These are phyloP conservation scores for Xylocampa areola DNA, from an alignment of 2,888 invertebrate species.

Conservation along the genomic window DNA sequence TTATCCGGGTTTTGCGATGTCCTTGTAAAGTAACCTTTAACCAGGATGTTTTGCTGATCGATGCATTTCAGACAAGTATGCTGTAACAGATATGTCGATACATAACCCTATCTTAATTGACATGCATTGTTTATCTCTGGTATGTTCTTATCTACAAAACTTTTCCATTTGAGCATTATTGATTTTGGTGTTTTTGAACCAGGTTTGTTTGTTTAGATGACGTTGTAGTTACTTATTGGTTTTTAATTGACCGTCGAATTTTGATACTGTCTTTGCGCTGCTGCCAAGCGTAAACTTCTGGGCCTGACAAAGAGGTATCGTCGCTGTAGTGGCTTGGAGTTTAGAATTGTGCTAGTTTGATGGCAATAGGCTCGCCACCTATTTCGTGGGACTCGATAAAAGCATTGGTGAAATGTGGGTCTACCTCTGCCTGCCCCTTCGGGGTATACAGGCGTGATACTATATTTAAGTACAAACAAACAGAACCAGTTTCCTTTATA, in stretches of 20 bases:
- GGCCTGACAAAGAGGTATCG: too few relatives aligned
- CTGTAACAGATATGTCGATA: background rate
- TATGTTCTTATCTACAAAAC: constrained; percentile 28
- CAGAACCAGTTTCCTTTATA: constrained; percentile 44
- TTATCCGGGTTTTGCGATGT: background rate
- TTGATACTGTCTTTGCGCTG: constrained; percentile 2
- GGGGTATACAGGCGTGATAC: too few relatives aligned
- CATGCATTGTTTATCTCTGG: constrained; percentile 21
- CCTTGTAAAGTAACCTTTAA: background rate
- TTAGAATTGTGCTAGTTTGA: too few relatives aligned
- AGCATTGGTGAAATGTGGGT: too few relatives aligned
- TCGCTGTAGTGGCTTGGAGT: too few relatives aligned
- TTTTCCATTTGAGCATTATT: constrained; percentile 35
- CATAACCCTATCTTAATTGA: constrained; percentile 24
- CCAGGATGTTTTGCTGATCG: constrained; percentile 4
- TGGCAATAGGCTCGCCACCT: too few relatives aligned
- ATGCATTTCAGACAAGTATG: constrained; percentile 10
- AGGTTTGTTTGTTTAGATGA: constrained; percentile 21
- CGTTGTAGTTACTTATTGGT: constrained; percentile 11
- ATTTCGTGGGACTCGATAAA: too few relatives aligned
- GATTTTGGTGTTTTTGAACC: constrained; percentile 14
- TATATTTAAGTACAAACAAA: constrained; percentile 29
- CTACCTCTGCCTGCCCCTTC: too few relatives aligned
- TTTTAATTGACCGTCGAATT: constrained; percentile 1
- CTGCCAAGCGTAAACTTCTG: too few relatives aligned